These are phyloP conservation scores for Amazona vittata DNA, from an alignment of 2,113 vertebrate genomes.

Conservation along the genomic window DNA sequence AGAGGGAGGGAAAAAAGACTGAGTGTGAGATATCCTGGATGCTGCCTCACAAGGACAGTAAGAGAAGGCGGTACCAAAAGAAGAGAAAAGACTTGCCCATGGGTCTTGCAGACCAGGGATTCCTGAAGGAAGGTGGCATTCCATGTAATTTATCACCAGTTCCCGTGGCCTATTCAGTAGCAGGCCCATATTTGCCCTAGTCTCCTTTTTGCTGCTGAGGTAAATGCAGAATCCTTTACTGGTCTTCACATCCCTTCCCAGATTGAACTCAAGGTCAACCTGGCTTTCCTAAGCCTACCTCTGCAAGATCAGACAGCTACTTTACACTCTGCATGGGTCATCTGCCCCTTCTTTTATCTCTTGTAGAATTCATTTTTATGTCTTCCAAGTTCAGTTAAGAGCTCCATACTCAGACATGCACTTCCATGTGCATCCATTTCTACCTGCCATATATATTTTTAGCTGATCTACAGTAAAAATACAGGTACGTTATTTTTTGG, in stretches of 20 bases:
- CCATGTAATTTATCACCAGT: background rate
- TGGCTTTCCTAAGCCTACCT: background rate
- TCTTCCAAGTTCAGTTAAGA: background rate
- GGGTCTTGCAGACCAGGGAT: rapidly evolving
- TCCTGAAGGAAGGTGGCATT: background rate
- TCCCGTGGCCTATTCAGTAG: background rate
- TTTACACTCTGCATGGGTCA: background rate
- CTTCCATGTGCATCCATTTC: background rate
- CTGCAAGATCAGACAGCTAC: background rate
- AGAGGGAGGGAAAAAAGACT: background rate
- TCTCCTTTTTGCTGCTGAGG: background rate
- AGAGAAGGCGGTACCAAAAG: background rate
- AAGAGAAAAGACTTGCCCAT: background rate
- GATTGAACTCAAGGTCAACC: background rate
- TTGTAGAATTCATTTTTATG: background rate
- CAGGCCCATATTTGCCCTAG: background rate
- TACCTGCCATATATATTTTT: background rate
- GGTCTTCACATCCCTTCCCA: background rate
- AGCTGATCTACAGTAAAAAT: background rate
- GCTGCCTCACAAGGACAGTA: background rate
- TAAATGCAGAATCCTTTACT: background rate
- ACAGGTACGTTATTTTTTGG: background rate
- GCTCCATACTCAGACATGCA: background rate
- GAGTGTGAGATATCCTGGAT: background rate
- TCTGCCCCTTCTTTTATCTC: background rate